Evolutionary conservation across 1,140 invertebrate species (phyloP), one percentile per base, ranked within the genome.

Genomic region (Aphelenchoides fujianensis): DNA sequence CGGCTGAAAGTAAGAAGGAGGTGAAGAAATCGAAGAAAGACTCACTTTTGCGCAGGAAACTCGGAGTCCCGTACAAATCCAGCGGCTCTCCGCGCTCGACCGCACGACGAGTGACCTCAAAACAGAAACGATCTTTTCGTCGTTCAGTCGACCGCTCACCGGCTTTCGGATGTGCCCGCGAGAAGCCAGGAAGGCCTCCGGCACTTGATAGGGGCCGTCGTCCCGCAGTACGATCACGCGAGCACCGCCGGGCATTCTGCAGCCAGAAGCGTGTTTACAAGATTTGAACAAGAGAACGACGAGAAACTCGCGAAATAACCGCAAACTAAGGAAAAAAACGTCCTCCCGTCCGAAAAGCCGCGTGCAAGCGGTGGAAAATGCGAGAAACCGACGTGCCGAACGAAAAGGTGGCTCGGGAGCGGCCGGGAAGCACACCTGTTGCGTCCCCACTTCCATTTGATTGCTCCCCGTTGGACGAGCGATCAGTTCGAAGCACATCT

Each of bases 121-220:
- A 7, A 5, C 5, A 7, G 5, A 5, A 59, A 5, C 23, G 19
- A 59, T 16, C 5, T 30, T 59, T 7, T 48, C 23, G 23, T 12
- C 34, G 19, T 7, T 30, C 23, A 59, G 7, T 5, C n/a, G n/a
- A n/a, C 5, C 19, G 55, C 19, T 23, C 34, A 59, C 55, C 19
- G 55, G 55, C 34, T 5, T 5, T 5, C 19, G 5, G 34, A 59
- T 59, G 23, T 59, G 55, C 12, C 41, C 41, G 41, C 55, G 55
- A 59, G 55, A 59, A 7, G 55, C 5, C 5, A 59, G 55, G 34
- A 59, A 59, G 23, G 5, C 55, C 34, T 59, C 55, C 5, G 55
- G 55, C 12, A 59, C 55, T 59, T 59, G 55, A 19, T 7, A 59
- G 55, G 28, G 27, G 5, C 55, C 55, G 23, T 59, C 55, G 19